phyloP scores from a whole-genome alignment of 2,113 vertebrate species.

The Myanophis thanlyinensis region DNA sequence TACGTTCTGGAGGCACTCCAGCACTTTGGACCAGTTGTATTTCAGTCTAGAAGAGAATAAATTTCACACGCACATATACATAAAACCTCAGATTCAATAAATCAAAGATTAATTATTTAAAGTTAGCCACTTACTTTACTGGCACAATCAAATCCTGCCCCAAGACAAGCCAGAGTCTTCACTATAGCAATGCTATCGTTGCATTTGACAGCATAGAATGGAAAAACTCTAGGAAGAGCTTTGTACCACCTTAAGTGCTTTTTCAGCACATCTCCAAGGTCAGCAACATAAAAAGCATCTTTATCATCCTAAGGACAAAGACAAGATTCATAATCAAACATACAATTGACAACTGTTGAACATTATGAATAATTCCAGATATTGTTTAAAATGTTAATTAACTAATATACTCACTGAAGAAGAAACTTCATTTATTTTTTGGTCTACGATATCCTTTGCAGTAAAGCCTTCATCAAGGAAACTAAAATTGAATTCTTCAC shows the following conservation, averaged over 20 bases:
- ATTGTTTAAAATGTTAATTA: background rate
- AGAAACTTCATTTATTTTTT: conserved; percentile 95
- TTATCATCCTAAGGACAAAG: conserved; percentile 85
- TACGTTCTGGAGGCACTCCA: conserved; percentile 86
- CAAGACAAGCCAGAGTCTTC: conserved; percentile 84
- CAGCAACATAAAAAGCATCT: conserved; percentile 96
- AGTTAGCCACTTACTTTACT: conserved; percentile 84
- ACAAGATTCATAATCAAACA: background rate
- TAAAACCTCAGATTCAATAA: background rate
- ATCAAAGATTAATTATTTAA: fast-evolving
- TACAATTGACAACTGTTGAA: background rate
- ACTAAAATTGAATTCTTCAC: conserved; percentile 81
- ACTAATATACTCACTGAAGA: conserved; percentile 77
- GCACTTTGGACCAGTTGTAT: conserved; percentile 92
- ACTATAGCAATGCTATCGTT: conserved; percentile 88
- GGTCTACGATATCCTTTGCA: conserved; percentile 90
- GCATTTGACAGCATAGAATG: conserved; percentile 96
- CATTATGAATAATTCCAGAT: background rate
- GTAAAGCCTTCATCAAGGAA: conserved; percentile 95
- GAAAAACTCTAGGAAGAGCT: conserved; percentile 85
- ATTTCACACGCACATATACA: background rate
- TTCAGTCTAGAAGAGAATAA: conserved; percentile 77
- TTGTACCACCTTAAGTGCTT: conserved; percentile 91
- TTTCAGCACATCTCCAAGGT: conserved; percentile 91
- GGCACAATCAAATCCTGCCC: conserved; percentile 95